Evolutionary conservation across 2,888 invertebrate species (phyloP), one percentile per base, ranked within the genome.

Genomic region (Himalopsyche kuldschensis): DNA sequence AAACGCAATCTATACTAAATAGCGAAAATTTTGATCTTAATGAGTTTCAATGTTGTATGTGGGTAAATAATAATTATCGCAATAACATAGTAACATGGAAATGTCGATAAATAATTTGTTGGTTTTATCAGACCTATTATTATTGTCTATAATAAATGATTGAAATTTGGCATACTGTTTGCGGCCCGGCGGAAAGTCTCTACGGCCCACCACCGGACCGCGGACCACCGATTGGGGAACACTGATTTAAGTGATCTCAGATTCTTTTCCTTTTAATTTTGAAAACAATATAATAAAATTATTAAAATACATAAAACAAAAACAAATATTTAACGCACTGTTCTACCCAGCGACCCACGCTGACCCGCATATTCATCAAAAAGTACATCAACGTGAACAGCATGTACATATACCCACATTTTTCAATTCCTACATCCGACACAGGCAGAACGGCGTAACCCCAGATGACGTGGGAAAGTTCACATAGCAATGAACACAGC

Each of bases 131-230:
- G n/a, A n/a, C n/a, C n/a, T n/a, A n/a, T n/a, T n/a, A n/a, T n/a
- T n/a, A n/a, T n/a, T n/a, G n/a, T n/a, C n/a, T n/a, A n/a, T n/a
- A n/a, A n/a, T n/a, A n/a, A n/a, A n/a, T n/a, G n/a, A n/a, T 32
- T 32, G 32, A 2, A 32, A 32, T 32, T 32, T 32, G 32, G 32
- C 32, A 32, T 32, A 32, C 32, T 55, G 30, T 79, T 79, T 79
- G 79, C 79, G 79, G 79, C 48, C 79, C 79, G 48, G 48, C 48
- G 79, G 79, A 79, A 79, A 79, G 79, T 79, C 79, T 79, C 48
- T 4, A 24, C 48, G 79, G 79, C 27, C 79, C 79, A 55, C 5
- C 32, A 32, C 32, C 2, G 32, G 32, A 2, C 32, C 2, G 32
- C 32, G 32, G 32, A 32, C 32, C 32, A 35, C 32, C 32, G 32